phyloP scores from a whole-genome alignment of 2,888 invertebrate species.

The Sarcophaga rosellei region DNA sequence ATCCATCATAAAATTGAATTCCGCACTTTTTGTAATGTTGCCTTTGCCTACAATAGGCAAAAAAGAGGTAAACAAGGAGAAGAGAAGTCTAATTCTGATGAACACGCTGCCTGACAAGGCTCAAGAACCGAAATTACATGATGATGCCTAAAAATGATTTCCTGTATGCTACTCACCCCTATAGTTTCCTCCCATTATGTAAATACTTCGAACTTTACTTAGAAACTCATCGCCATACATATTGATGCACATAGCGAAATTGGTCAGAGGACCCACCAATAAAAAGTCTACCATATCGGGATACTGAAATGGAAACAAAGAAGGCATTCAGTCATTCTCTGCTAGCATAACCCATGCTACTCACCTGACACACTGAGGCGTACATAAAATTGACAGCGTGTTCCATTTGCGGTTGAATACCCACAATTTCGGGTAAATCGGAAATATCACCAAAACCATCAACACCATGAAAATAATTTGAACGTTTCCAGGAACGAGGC shows the following conservation, averaged over 20 bases:
- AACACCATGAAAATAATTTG: conserved; percentile 81
- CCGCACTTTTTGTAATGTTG: conserved; percentile 84
- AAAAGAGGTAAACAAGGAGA: background rate
- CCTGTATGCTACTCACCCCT: conserved; percentile 82
- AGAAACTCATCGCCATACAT: conserved; percentile 84
- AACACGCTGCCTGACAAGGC: no score
- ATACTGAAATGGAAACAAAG: conserved; percentile 71
- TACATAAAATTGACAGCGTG: conserved; percentile 85
- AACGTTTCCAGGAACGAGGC: conserved; percentile 74
- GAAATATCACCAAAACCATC: conserved; percentile 88
- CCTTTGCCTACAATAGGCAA: conserved; percentile 80
- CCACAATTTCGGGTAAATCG: conserved; percentile 80
- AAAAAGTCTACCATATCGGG: conserved; percentile 84
- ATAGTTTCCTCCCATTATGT: conserved; percentile 90
- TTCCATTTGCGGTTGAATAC: conserved; percentile 80
- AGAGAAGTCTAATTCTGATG: no score
- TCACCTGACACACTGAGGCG: conserved; percentile 83
- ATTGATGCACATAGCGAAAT: conserved; percentile 88
- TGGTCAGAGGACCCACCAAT: conserved; percentile 89
- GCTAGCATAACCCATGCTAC: background rate
- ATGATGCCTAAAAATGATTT: no score
- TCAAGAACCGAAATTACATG: no score
- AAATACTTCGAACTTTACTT: conserved; percentile 85
- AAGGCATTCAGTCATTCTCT: background rate
- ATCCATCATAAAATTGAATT: conserved; percentile 89